A percentile compares a stretch with the other conserved stretches of the same genome.
These are phyloP conservation scores for Heterohyrax brucei DNA, from an alignment of 2,797 vertebrate genomes.

Conservation along the genomic window DNA sequence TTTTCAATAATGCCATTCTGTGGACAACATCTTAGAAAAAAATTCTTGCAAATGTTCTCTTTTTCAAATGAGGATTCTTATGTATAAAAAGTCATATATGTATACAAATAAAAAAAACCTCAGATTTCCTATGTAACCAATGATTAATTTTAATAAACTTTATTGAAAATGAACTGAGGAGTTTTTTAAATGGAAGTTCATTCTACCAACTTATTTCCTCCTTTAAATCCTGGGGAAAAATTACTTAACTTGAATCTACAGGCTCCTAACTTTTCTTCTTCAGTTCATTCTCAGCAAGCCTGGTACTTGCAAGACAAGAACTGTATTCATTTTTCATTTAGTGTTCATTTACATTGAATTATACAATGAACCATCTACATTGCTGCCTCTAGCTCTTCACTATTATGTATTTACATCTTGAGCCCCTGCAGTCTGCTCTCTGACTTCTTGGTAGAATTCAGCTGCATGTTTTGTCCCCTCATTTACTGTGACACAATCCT, in stretches of 20 bases:
- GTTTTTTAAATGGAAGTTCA: background rate
- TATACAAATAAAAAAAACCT: conserved; percentile 37
- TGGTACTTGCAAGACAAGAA: background rate
- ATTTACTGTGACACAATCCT: background rate
- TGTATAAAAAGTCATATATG: conserved; percentile 60
- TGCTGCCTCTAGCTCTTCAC: background rate
- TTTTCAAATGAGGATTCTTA: background rate
- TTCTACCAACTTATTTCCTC: background rate
- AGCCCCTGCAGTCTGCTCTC: background rate
- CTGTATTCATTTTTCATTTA: background rate
- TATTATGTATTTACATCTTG: background rate
- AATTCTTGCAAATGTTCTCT: conserved; percentile 41
- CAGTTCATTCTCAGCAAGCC: background rate
- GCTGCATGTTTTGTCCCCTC: background rate
- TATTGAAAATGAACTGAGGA: conserved; percentile 62
- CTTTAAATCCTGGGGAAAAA: conserved; percentile 46
- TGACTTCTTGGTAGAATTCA: background rate
- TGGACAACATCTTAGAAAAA: conserved; percentile 63
- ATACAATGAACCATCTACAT: background rate
- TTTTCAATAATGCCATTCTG: conserved; percentile 80
- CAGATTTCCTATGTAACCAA: conserved; percentile 53
- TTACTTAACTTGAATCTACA: background rate
- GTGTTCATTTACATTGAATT: background rate
- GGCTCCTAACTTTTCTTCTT: background rate
- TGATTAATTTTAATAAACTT: conserved; percentile 42